These are phyloP conservation scores for Melopsittacus undulatus DNA, from an alignment of 2,797 vertebrate genomes.

Conservation along the genomic window DNA sequence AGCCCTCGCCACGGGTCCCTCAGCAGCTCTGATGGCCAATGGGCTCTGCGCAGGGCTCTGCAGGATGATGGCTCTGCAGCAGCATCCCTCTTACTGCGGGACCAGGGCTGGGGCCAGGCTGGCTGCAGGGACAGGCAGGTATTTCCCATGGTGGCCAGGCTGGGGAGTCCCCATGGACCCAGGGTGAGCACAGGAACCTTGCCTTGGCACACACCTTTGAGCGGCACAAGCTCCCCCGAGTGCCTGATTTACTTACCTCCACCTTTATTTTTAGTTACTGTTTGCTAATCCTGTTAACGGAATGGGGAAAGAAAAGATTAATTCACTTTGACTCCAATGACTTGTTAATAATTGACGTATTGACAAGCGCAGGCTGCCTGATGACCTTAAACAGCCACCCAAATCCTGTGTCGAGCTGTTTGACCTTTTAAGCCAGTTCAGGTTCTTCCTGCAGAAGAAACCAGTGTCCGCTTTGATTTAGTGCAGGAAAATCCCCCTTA, in stretches of 20 bases:
- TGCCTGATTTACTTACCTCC: not conserved
- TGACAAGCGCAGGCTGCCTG: slow-evolving; percentile 28
- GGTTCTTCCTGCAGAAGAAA: slow-evolving; percentile 45
- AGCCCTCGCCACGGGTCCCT: not conserved
- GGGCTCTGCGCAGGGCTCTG: fast-evolving
- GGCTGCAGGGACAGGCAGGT: not conserved
- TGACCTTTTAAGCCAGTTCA: slow-evolving; percentile 68
- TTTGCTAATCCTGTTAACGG: slow-evolving; percentile 36
- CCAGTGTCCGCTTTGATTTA: slow-evolving; percentile 62
- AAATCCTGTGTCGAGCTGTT: slow-evolving; percentile 28
- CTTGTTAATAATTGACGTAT: slow-evolving; percentile 65
- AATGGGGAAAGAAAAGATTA: not conserved
- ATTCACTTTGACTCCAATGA: slow-evolving; percentile 45
- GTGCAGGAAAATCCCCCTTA: slow-evolving; percentile 66
- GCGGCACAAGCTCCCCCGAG: not conserved
- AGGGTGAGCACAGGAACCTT: fast-evolving
- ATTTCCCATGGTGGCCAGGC: not conserved
- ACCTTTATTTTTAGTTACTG: slow-evolving; percentile 27
- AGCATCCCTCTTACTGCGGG: not conserved
- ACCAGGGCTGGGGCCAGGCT: not conserved
- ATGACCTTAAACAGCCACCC: slow-evolving; percentile 54
- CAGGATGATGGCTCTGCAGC: fast-evolving
- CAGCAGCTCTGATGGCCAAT: not conserved
- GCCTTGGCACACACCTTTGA: not conserved
- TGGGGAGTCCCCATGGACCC: not conserved